These are phyloP conservation scores for Chirona hameri DNA, from an alignment of 2,888 invertebrate species.

Conservation along the genomic window DNA sequence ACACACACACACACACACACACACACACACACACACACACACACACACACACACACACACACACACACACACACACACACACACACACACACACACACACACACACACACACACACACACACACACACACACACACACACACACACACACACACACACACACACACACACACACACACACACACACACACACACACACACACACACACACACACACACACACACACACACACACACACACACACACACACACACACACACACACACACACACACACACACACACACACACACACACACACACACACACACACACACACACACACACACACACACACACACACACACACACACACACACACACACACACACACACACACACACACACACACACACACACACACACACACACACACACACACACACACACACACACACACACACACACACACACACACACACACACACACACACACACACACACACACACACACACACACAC, in stretches of 20 bases:
- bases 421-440: not conserved
- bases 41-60: not conserved
- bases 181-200: not conserved
- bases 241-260: not conserved
- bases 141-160: not conserved
- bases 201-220: not conserved
- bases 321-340: not conserved
- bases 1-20: not conserved
- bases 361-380: not conserved
- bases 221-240: not conserved
- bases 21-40: not conserved
- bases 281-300: not conserved
- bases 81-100: not conserved
- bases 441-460: not conserved
- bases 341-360: not conserved
- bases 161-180: not conserved
- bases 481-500: not conserved
- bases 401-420: not conserved
- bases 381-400: not conserved
- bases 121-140: not conserved
- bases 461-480: not conserved
- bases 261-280: not conserved
- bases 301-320: not conserved
- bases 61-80: not conserved
- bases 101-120: not conserved